These are phyloP conservation scores for Gambusia holbrooki DNA, from an alignment of 2,113 vertebrate species.

Conservation along the genomic window DNA sequence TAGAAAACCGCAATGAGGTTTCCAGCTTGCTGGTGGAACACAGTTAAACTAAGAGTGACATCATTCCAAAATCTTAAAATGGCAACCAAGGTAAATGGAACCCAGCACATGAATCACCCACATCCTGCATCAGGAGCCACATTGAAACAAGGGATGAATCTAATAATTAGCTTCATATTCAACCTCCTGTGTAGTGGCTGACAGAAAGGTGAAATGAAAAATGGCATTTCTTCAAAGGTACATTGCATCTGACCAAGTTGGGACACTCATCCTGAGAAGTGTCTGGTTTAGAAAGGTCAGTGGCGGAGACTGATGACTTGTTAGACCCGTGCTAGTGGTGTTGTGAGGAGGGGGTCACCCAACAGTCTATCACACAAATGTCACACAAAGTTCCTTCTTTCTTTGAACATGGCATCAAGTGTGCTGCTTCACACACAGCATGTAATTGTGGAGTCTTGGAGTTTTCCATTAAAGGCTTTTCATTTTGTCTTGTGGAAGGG, in stretches of 20 bases:
- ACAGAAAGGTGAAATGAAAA: background rate
- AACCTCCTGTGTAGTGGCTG: background rate
- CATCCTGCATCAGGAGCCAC: background rate
- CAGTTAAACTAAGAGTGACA: background rate
- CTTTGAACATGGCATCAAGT: slow-evolving; percentile 26
- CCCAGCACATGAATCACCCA: background rate
- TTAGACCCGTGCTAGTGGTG: slow-evolving; percentile 4
- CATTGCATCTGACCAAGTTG: background rate
- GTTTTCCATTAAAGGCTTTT: slow-evolving; percentile 2
- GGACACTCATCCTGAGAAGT: slow-evolving; percentile 12
- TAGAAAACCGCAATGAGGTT: background rate
- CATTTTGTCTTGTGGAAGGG: slow-evolving; percentile 7
- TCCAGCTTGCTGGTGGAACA: background rate
- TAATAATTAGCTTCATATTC: background rate
- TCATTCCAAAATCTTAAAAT: background rate
- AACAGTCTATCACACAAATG: slow-evolving; percentile 26
- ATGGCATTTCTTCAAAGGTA: background rate
- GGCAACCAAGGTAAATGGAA: background rate
- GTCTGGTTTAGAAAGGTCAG: slow-evolving; percentile 38
- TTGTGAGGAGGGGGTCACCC: background rate
- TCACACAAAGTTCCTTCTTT: slow-evolving; percentile 25
- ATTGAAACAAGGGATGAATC: background rate
- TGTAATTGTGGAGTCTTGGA: slow-evolving; percentile 16
- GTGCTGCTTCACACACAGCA: background rate
- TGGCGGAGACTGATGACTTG: slow-evolving; percentile 23